These are phyloP conservation scores for Cavia aperea DNA, from an alignment of 2,113 vertebrate genomes.

Conservation along the genomic window DNA sequence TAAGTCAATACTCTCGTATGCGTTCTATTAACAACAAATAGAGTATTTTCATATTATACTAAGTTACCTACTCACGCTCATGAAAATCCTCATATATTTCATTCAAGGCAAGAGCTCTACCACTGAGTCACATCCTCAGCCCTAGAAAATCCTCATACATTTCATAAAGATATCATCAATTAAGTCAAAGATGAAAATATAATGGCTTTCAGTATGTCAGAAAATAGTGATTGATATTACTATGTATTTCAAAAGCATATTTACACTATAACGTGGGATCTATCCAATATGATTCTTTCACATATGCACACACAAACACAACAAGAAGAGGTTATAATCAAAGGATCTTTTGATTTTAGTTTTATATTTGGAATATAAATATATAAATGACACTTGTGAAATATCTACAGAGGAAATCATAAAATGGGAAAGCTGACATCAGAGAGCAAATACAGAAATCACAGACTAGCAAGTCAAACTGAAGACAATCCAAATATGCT, in stretches of 20 bases:
- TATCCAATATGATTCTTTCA: not conserved
- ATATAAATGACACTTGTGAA: not conserved
- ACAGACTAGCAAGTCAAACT: not conserved
- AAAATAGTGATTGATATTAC: not conserved
- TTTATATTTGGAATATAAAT: not conserved
- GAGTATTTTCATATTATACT: not conserved
- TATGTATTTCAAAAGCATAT: slow-evolving; percentile 9
- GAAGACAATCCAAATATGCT: not conserved
- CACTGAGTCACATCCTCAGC: too few relatives aligned
- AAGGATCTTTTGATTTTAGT: not conserved
- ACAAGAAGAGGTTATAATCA: not conserved
- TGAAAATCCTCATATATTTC: not conserved
- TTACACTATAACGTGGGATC: not conserved
- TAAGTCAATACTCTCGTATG: not conserved
- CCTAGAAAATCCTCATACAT: not conserved
- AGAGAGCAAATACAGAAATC: not conserved
- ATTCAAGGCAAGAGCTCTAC: not conserved
- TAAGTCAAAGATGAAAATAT: slow-evolving; percentile 8
- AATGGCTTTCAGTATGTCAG: not conserved
- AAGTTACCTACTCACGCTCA: not conserved
- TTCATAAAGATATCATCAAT: not conserved
- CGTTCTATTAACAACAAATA: not conserved
- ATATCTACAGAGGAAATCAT: not conserved
- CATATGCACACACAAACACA: not conserved
- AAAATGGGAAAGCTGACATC: slow-evolving; percentile 2